Conservation (phyloP, 2,113 vertebrate species). For the Neolamprologus hecqui region DNA sequence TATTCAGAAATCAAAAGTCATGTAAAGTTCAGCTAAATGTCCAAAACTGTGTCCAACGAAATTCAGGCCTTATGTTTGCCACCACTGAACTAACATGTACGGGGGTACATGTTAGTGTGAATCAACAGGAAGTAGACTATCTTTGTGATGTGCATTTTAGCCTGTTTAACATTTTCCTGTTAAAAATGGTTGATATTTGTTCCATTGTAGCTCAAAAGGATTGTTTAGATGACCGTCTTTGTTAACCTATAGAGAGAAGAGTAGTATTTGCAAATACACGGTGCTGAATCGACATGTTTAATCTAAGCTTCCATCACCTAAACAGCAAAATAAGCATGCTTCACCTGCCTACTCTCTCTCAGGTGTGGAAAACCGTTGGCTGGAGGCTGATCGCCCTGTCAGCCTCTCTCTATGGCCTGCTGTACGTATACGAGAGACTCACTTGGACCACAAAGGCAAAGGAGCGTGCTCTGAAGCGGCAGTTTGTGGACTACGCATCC, state of each 20-base stretch:
- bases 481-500: constrained; percentile 92
- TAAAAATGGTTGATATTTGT: not conserved
- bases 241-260: not conserved
- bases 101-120: not conserved
- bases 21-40: not conserved
- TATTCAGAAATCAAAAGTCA: not conserved
- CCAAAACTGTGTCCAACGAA: not conserved
- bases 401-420: constrained; percentile 79
- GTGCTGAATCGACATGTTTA: not conserved
- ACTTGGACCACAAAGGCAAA: constrained; percentile 92
- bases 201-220: not conserved
- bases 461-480: constrained; percentile 87
- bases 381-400: constrained; percentile 87
- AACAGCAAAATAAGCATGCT: not conserved
- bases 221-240: not conserved
- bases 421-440: constrained; percentile 89
- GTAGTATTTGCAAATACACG: not conserved
- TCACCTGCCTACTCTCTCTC: not conserved
- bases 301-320: not conserved
- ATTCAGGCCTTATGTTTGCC: not conserved
- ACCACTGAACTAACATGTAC: not conserved
- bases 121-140: not conserved
- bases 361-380: constrained; percentile 87
- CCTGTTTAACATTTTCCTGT: not conserved
- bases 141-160: not conserved